These are phyloP conservation scores for Limnephilus auricula DNA, from an alignment of 2,888 invertebrate species.

Conservation along the genomic window DNA sequence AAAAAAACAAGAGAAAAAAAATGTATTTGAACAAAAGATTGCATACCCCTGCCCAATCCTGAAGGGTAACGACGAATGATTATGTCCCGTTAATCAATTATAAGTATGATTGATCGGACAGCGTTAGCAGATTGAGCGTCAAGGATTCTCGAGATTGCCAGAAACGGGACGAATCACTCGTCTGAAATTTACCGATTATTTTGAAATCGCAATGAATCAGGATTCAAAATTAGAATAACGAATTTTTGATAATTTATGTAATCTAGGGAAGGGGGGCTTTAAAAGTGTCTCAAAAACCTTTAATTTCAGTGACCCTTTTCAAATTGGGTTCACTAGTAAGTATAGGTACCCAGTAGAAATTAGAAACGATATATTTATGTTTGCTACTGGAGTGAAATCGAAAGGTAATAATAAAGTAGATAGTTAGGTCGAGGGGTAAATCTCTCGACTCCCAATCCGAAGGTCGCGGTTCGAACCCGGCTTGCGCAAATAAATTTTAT, in stretches of 20 bases:
- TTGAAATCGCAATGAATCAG: background rate
- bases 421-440: too few species aligned
- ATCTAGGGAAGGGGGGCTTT: background rate
- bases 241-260: background rate
- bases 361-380: background rate
- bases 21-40: background rate
- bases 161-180: background rate
- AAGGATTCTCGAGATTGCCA: conserved; percentile 37
- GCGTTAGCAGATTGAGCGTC: conserved; percentile 47
- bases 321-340: background rate
- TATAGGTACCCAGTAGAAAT: background rate
- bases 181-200: background rate
- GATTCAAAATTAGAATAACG: background rate
- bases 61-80: conserved; percentile 47
- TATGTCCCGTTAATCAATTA: conserved; percentile 61
- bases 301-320: background rate
- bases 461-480: too few species aligned
- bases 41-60: background rate
- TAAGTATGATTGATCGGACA: conserved; percentile 58
- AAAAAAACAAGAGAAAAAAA: too few species aligned
- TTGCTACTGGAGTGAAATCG: too few species aligned
- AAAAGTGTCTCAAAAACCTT: background rate
- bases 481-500: too few species aligned
- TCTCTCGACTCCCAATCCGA: too few species aligned
- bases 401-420: too few species aligned